These are phyloP conservation scores for Hormiphora californensis DNA, from an alignment of 37 sponge, comb jelly and placozoan genomes.

Conservation along the genomic window DNA sequence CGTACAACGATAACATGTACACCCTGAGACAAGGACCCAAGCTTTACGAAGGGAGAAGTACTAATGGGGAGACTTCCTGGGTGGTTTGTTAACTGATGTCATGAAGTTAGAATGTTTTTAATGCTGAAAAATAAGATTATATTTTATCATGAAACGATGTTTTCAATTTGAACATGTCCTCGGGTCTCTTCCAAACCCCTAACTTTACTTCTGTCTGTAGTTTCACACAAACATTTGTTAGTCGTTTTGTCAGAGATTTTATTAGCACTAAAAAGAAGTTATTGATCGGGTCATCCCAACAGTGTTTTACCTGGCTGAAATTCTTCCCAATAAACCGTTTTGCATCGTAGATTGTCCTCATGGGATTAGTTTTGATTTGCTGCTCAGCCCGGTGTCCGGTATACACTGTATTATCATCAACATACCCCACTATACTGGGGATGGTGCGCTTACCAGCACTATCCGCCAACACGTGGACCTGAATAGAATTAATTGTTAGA, in stretches of 20 bases:
- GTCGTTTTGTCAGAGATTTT: too few relatives aligned
- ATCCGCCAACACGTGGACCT: conserved; percentile 57
- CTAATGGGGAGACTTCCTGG: not conserved
- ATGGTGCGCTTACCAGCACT: conserved; percentile 55
- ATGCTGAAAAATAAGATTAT: too few relatives aligned
- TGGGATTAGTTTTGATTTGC: conserved; percentile 61
- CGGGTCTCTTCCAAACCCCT: too few relatives aligned
- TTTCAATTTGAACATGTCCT: too few relatives aligned
- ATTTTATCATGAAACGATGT: too few relatives aligned
- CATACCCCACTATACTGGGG: conserved; percentile 63
- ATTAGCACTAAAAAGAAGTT: too few relatives aligned
- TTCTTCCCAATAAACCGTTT: conserved; percentile 68
- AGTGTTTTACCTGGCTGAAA: conserved; percentile 27
- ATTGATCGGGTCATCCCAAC: not conserved
- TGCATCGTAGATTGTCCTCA: conserved; percentile 67
- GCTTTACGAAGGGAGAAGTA: not conserved
- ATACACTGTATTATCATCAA: not conserved
- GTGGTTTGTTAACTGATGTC: not conserved
- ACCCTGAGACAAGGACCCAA: not conserved
- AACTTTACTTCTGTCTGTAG: too few relatives aligned
- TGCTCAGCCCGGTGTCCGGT: conserved; percentile 58
- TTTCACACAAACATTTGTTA: too few relatives aligned
- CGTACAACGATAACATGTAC: not conserved
- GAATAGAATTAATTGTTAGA: too few relatives aligned
- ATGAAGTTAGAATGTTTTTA: not conserved